Conservation (phyloP, 2,888 invertebrate genomes). For the Cheilosia pagana region DNA sequence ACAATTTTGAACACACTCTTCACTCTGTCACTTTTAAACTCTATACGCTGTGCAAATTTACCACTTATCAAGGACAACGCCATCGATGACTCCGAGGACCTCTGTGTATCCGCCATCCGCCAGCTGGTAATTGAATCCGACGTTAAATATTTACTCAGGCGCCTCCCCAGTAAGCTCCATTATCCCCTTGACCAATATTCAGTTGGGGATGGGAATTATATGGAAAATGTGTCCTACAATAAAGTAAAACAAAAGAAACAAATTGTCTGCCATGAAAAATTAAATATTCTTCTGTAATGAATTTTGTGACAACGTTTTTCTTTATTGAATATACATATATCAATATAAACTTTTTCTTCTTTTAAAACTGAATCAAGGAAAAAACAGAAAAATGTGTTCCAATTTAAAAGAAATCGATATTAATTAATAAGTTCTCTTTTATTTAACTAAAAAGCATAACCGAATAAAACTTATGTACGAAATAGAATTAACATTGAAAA, state of each 20-base stretch:
- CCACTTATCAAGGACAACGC: conserved; percentile 26
- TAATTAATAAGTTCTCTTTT: neutral
- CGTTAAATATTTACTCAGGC: conserved; percentile 51
- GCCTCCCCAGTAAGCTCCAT: conserved; percentile 7
- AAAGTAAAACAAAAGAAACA: neutral
- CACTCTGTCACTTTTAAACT: conserved; percentile 15
- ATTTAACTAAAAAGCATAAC: neutral
- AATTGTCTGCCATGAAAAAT: neutral
- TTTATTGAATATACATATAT: neutral
- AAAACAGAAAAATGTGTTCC: too few relatives aligned
- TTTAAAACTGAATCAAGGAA: neutral
- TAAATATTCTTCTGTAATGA: too few relatives aligned
- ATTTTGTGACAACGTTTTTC: neutral
- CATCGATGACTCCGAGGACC: conserved; percentile 20
- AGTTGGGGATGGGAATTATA: conserved; percentile 3
- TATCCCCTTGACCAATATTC: conserved; percentile 23
- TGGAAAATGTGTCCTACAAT: neutral
- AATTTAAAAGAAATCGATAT: neutral
- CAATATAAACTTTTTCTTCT: neutral
- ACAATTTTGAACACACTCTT: neutral
- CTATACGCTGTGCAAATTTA: conserved; percentile 34
- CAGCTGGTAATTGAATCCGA: conserved; percentile 54
- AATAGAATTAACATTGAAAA: neutral
- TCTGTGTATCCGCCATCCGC: conserved; percentile 26
- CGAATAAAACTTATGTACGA: neutral